phyloP scores from a whole-genome alignment of 2,888 invertebrate genomes.

The Agrotis clavis region DNA sequence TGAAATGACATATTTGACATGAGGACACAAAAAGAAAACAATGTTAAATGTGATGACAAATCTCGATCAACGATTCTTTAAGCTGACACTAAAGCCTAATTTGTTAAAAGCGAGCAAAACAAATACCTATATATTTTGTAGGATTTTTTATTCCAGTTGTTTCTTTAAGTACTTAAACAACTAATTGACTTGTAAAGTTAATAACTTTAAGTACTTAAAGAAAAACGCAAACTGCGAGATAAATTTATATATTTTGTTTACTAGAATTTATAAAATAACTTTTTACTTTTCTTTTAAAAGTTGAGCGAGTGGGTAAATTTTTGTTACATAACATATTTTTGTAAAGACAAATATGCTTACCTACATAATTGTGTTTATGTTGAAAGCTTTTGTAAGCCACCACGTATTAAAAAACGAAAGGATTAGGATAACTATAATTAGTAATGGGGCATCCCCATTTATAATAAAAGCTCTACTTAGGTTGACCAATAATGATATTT shows the following conservation, averaged over 20 bases:
- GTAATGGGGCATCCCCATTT: background rate
- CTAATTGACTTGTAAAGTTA: conserved; percentile 35
- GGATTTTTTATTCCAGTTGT: conserved; percentile 6
- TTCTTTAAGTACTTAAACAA: conserved; percentile 17
- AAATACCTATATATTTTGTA: conserved; percentile 2
- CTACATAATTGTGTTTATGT: background rate
- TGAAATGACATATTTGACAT: background rate
- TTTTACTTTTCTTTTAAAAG: conserved; percentile 10
- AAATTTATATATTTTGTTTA: background rate
- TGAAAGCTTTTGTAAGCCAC: background rate
- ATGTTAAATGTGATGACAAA: conserved; percentile 30
- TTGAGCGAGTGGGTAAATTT: conserved; percentile 5
- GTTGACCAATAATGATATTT: conserved; percentile 2
- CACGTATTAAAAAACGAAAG: too few relatives aligned
- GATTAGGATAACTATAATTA: background rate
- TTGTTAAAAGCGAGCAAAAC: conserved; percentile 19
- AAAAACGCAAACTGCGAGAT: conserved; percentile 6
- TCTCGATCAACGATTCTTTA: conserved; percentile 27
- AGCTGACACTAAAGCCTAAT: conserved; percentile 8
- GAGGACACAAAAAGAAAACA: conserved; percentile 17
- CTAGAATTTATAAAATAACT: background rate
- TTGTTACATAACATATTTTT: background rate
- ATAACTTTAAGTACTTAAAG: conserved; percentile 22
- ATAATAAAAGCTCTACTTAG: background rate
- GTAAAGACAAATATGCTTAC: background rate